Percentiles rank a stretch among this genome's conserved stretches.
Conservation (phyloP, 2,888 invertebrate genomes). For the Patella ulyssiponensis region DNA sequence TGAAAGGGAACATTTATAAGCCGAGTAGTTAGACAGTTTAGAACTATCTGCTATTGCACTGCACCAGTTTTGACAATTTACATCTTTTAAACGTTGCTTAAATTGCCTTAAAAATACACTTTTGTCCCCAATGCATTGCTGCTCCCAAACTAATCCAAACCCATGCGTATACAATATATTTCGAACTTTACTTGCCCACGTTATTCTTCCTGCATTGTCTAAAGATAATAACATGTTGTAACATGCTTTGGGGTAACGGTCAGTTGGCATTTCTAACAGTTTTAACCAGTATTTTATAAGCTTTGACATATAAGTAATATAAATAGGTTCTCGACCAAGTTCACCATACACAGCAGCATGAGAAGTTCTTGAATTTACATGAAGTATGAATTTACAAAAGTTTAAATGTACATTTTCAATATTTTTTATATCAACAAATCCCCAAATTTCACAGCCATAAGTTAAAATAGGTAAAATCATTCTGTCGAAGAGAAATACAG, state of each 20-base stretch:
- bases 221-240: constrained; percentile 21
- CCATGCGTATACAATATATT: constrained; percentile 18
- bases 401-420: constrained; percentile 25
- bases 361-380: constrained; percentile 17
- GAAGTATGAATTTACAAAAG: constrained; percentile 21
- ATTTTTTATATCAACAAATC: constrained; percentile 8
- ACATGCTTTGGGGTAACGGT: constrained; percentile 24
- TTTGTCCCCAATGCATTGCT: constrained; percentile 19
- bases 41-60: neutral
- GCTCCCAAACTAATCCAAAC: constrained; percentile 22
- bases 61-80: neutral
- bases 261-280: constrained; percentile 18
- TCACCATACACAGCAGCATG: constrained; percentile 21
- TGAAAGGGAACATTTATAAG: too few species aligned
- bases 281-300: constrained; percentile 26
- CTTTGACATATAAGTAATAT: constrained; percentile 10
- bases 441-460: constrained; percentile 28
- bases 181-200: constrained; percentile 21
- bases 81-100: constrained; percentile 7
- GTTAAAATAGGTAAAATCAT: constrained; percentile 18
- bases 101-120: constrained; percentile 17
- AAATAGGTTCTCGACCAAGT: constrained; percentile 24
- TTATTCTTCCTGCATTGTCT: constrained; percentile 15
- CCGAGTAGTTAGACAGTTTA: neutral
- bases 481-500: constrained; percentile 22